phyloP scores from a whole-genome alignment of 2,797 vertebrate species.

The Cercopithecus mitis region DNA sequence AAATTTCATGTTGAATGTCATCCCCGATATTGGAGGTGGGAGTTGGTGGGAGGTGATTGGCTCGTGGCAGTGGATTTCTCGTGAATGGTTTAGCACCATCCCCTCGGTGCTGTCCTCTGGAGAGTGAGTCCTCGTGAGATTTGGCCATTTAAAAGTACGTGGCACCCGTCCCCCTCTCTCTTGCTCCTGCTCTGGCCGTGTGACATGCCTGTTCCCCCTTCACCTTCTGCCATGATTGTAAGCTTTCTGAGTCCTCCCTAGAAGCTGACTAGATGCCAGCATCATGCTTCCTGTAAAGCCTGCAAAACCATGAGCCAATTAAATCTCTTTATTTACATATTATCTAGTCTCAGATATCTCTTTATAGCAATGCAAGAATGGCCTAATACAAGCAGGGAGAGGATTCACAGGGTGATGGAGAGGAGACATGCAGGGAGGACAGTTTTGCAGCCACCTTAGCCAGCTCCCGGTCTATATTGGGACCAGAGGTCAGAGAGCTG shows the following conservation, averaged over 20 bases:
- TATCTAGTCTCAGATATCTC: background rate
- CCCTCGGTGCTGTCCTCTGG: background rate
- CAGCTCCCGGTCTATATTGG: background rate
- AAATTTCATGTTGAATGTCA: background rate
- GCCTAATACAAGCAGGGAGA: background rate
- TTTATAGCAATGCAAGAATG: background rate
- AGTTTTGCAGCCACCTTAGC: background rate
- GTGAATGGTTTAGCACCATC: background rate
- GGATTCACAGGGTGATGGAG: background rate
- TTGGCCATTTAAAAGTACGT: background rate
- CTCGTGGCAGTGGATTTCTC: background rate
- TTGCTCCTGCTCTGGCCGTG: background rate
- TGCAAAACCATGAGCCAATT: background rate
- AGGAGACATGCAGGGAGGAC: background rate
- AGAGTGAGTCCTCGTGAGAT: background rate
- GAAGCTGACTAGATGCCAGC: background rate
- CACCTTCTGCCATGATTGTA: background rate
- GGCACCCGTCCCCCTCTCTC: background rate
- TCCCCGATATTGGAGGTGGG: background rate
- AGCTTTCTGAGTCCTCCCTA: background rate
- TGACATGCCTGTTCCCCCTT: background rate
- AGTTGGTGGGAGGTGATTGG: background rate
- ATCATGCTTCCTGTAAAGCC: background rate
- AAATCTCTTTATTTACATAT: background rate
- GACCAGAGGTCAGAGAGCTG: background rate